Conservation (phyloP, 2,888 invertebrate genomes). For the Phaonia tiefii region DNA sequence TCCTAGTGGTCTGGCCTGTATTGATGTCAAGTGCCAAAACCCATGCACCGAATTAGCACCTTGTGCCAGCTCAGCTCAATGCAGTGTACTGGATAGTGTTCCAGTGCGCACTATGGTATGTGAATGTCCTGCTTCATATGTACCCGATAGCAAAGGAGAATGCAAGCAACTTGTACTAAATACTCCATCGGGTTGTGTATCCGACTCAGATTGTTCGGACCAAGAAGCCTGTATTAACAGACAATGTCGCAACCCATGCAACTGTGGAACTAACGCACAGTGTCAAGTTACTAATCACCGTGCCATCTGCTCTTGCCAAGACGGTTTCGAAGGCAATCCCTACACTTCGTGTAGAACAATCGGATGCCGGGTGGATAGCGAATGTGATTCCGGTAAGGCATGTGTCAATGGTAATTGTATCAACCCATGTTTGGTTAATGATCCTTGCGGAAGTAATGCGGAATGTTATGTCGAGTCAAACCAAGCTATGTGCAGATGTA, state of each 20-base stretch:
- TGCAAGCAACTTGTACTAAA: conserved; percentile 88
- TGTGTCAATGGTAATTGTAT: conserved; percentile 93
- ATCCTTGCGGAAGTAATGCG: conserved; percentile 90
- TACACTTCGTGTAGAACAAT: conserved; percentile 89
- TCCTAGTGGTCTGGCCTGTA: conserved; percentile 90
- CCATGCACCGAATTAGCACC: conserved; percentile 89
- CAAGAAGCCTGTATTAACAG: conserved; percentile 92
- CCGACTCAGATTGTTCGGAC: conserved; percentile 89
- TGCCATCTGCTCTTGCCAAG: conserved; percentile 91
- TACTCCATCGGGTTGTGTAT: conserved; percentile 88
- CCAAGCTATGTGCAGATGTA: conserved; percentile 89
- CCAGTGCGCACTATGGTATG: conserved; percentile 94
- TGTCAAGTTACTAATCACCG: conserved; percentile 92
- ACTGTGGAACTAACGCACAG: conserved; percentile 91
- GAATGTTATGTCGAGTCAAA: conserved; percentile 90
- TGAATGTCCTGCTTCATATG: conserved; percentile 92
- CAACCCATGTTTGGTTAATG: conserved; percentile 90
- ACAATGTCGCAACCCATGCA: conserved; percentile 92
- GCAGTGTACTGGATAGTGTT: conserved; percentile 91
- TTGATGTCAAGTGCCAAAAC: conserved; percentile 88
- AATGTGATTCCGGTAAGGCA: conserved; percentile 91
- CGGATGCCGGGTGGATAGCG: conserved; percentile 91
- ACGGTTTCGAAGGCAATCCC: conserved; percentile 93
- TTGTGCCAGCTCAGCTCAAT: conserved; percentile 87
- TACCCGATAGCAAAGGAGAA: conserved; percentile 89